Percentiles rank a stretch among this genome's conserved stretches.
Conservation (phyloP, 1,140 invertebrate genomes). For the Dendrolimus punctatus region DNA sequence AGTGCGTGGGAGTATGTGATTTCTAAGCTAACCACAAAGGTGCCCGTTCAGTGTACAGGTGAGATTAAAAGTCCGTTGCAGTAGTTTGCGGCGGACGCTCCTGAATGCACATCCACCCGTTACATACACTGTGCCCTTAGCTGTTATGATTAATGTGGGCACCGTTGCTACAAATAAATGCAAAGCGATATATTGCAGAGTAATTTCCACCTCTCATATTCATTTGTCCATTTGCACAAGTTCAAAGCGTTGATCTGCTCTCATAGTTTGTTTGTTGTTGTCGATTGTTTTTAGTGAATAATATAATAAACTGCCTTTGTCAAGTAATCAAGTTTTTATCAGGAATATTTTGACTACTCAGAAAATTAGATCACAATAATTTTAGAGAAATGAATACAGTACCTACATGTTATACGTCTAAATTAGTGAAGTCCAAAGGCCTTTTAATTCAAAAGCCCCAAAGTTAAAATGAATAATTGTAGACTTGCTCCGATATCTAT, state of each 20-base stretch:
- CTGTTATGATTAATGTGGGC: slow-evolving; percentile 44
- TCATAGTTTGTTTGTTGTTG: too few relatives aligned
- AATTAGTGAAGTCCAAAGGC: too few relatives aligned
- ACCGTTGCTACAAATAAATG: slow-evolving; percentile 35
- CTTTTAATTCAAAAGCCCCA: too few relatives aligned
- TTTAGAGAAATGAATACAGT: too few relatives aligned
- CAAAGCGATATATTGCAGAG: slow-evolving; percentile 34
- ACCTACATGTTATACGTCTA: too few relatives aligned
- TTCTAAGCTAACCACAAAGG: slow-evolving; percentile 19
- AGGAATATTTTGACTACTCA: too few relatives aligned
- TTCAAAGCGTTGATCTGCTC: slow-evolving; percentile 25
- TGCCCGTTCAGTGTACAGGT: slow-evolving; percentile 28
- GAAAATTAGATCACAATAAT: too few relatives aligned
- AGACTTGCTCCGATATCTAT: too few relatives aligned
- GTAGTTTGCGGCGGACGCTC: slow-evolving; percentile 35
- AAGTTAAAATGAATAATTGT: too few relatives aligned
- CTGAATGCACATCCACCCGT: slow-evolving; percentile 37
- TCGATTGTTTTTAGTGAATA: too few relatives aligned
- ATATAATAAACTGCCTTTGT: too few relatives aligned
- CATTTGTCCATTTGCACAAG: slow-evolving; percentile 42
- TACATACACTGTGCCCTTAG: slow-evolving; percentile 26
- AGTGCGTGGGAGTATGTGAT: slow-evolving; percentile 13
- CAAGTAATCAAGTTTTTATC: too few relatives aligned
- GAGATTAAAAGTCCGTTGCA: slow-evolving; percentile 47
- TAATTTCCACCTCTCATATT: slow-evolving; percentile 41